phyloP scores from a whole-genome alignment of 1,140 invertebrate genomes.

The Drosophila navojoa region DNA sequence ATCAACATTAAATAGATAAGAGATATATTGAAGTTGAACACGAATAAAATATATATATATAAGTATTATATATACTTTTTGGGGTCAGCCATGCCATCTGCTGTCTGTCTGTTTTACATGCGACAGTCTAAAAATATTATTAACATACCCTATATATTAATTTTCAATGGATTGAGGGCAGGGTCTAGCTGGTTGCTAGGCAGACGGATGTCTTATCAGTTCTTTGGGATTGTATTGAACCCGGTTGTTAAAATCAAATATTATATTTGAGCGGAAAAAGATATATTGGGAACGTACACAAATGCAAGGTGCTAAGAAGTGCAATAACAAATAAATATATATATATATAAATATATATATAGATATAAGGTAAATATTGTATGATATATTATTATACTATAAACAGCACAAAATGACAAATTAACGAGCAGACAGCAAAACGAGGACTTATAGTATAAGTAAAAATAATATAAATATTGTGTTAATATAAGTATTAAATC shows the following conservation, averaged over 20 bases:
- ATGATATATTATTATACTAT: neutral
- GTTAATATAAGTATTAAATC: slow-evolving; percentile 41
- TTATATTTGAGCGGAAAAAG: neutral
- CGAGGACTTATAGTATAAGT: neutral
- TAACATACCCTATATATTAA: too few species aligned
- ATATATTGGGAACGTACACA: slow-evolving; percentile 3
- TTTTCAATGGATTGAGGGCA: too few species aligned
- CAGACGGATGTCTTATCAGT: neutral
- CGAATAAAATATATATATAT: too few species aligned
- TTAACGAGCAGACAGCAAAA: slow-evolving; percentile 23
- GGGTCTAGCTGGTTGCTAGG: slow-evolving; percentile 22
- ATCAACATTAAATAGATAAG: neutral
- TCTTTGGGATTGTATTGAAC: slow-evolving; percentile 2
- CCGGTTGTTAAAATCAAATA: neutral
- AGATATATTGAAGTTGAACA: neutral
- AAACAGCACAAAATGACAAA: slow-evolving; percentile 26
- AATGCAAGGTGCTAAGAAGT: slow-evolving; percentile 26
- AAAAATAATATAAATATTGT: slow-evolving; percentile 4
- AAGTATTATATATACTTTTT: too few species aligned
- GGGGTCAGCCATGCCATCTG: too few species aligned
- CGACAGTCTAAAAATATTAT: too few species aligned
- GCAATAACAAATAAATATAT: slow-evolving; percentile 2
- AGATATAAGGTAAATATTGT: slow-evolving; percentile 14
- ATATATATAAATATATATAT: slow-evolving; percentile 3
- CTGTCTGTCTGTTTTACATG: too few species aligned